These are phyloP conservation scores for Zelleria hepariella DNA, from an alignment of 2,888 invertebrate species.

Conservation along the genomic window DNA sequence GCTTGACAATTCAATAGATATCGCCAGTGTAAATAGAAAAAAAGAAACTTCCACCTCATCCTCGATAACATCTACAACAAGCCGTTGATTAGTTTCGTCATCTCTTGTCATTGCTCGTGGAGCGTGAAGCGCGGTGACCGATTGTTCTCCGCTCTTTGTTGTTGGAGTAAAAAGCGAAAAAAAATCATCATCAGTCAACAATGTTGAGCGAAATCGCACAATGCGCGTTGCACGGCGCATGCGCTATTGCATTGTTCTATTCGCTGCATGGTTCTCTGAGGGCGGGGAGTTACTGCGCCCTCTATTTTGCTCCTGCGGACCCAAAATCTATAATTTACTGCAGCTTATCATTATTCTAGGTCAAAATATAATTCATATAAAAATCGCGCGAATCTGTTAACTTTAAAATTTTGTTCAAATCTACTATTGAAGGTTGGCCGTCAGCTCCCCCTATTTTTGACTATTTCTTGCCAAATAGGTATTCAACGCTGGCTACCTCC, in stretches of 20 bases:
- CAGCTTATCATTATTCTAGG: not conserved
- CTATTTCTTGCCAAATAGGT: no score
- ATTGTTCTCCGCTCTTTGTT: constrained; percentile 47
- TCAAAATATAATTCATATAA: no score
- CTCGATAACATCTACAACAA: constrained; percentile 2
- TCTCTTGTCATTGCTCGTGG: constrained; percentile 41
- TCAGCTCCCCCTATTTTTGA: no score
- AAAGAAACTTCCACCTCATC: not conserved
- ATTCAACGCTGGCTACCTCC: no score
- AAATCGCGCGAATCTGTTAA: no score
- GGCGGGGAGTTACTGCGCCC: constrained; percentile 36
- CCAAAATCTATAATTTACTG: constrained; percentile 4
- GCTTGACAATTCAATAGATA: not conserved
- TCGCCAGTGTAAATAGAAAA: not conserved
- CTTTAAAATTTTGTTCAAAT: no score
- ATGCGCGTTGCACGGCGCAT: constrained; percentile 30
- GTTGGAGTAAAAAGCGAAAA: constrained; percentile 24
- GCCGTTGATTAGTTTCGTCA: constrained; percentile 55
- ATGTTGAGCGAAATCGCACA: constrained; percentile 32
- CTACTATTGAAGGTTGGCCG: no score
- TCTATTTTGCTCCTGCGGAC: constrained; percentile 28
- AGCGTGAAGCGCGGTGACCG: constrained; percentile 48
- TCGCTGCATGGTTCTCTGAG: constrained; percentile 16
- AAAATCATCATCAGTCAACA: constrained; percentile 17
- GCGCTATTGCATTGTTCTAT: constrained; percentile 39